A percentile compares a stretch with the other conserved stretches of the same genome.
These are phyloP conservation scores for Penelope pileata DNA, from an alignment of 2,113 vertebrate genomes.

Conservation along the genomic window DNA sequence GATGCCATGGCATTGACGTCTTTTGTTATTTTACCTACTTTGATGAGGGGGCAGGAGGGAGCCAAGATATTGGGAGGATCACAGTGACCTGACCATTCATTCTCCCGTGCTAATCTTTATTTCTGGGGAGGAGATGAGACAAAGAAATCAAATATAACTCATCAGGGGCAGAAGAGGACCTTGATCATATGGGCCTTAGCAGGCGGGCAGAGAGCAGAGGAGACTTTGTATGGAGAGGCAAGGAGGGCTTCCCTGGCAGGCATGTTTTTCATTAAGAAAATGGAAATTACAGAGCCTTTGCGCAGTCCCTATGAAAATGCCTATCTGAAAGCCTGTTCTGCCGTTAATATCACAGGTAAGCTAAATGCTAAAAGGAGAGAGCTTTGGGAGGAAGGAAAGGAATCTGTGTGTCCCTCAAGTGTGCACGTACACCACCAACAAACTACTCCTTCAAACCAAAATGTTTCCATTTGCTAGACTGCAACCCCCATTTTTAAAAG, in stretches of 20 bases:
- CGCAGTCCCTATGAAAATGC: background rate
- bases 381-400: background rate
- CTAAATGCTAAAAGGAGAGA: background rate
- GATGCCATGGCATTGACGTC: fast-evolving
- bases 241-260: background rate
- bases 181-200: background rate
- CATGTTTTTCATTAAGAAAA: background rate
- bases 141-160: background rate
- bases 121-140: background rate
- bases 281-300: background rate
- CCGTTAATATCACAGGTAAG: background rate
- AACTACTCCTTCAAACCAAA: background rate
- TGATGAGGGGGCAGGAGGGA: background rate
- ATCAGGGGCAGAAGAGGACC: background rate
- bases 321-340: background rate
- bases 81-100: background rate
- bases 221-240: background rate
- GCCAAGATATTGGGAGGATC: fast-evolving
- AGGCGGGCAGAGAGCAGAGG: background rate
- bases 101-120: background rate
- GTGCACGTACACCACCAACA: fast-evolving
- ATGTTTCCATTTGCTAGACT: background rate
- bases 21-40: background rate
- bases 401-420: background rate
- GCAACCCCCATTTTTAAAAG: background rate